Conservation (phyloP, 2,888 invertebrate species). For the Eristalinus sepulchralis region DNA sequence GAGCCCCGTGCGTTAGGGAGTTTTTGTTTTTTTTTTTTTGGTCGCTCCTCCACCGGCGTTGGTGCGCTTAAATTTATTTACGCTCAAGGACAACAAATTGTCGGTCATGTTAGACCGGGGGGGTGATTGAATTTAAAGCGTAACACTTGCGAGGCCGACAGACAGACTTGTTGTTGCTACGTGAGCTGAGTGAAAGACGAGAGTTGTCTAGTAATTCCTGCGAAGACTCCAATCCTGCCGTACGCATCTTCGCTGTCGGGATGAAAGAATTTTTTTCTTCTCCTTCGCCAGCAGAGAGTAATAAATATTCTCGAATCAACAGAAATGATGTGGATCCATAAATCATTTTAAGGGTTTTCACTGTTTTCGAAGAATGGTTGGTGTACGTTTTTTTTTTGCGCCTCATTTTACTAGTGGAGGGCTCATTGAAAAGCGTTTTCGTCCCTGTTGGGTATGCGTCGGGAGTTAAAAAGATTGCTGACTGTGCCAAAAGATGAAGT, state of each 20-base stretch:
- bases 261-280: conserved; percentile 14
- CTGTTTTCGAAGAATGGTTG: conserved; percentile 49
- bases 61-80: conserved; percentile 29
- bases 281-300: conserved; percentile 60
- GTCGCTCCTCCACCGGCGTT: neutral
- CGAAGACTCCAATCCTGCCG: neutral
- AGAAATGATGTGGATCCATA: conserved; percentile 79
- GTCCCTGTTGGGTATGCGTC: neutral
- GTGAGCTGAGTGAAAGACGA: conserved; percentile 8
- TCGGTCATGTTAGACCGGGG: conserved; percentile 44
- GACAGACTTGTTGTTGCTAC: conserved; percentile 20
- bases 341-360: conserved; percentile 74
- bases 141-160: conserved; percentile 37
- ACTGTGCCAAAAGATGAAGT: neutral
- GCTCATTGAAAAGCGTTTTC: conserved; percentile 35
- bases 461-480: neutral
- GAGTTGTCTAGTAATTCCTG: conserved; percentile 40
- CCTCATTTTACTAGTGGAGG: conserved; percentile 15
- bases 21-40: conserved; percentile 36
- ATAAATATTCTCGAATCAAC: conserved; percentile 79
- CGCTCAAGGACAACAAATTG: conserved; percentile 52
- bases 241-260: conserved; percentile 25
- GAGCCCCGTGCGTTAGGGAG: conserved; percentile 52
- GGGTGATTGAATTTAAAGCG: conserved; percentile 35
- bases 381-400: conserved; percentile 30